Evolutionary conservation across 2,888 invertebrate species (phyloP).

Genomic region (Pardosa pseudoannulata): DNA sequence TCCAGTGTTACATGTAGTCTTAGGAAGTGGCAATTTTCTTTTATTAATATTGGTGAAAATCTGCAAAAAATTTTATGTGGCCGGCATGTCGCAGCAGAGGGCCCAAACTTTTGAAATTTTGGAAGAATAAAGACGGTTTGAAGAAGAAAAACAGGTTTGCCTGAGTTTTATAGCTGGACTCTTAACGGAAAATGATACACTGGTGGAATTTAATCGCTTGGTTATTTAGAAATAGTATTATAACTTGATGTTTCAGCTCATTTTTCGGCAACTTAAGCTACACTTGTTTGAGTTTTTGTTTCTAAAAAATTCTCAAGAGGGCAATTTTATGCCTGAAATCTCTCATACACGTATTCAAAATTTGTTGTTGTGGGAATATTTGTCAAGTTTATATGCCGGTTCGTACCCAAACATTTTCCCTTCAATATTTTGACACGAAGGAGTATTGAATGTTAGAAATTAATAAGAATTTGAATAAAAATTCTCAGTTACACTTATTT

Average conservation of each 20-base stretch:
- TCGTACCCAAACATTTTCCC: too few relatives aligned
- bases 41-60: slow-evolving; percentile 35
- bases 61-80: slow-evolving; percentile 70
- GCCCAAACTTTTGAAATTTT: slow-evolving; percentile 70
- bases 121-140: slow-evolving; percentile 67
- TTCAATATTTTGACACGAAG: too few relatives aligned
- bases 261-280: too few relatives aligned
- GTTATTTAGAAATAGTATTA: neutral
- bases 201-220: neutral
- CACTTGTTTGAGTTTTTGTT: too few relatives aligned
- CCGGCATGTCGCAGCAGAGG: slow-evolving; percentile 72
- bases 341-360: neutral
- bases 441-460: too few relatives aligned
- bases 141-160: slow-evolving; percentile 69
- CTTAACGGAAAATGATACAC: slow-evolving; percentile 56
- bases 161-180: slow-evolving; percentile 13
- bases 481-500: too few relatives aligned
- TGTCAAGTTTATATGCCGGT: neutral
- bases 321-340: neutral
- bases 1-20: slow-evolving; percentile 53
- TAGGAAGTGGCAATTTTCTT: slow-evolving; percentile 31
- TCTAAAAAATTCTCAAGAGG: too few relatives aligned
- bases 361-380: neutral
- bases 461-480: too few relatives aligned
- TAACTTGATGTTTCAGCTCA: neutral